Evolutionary conservation across 2,113 vertebrate genomes (phyloP).

Genomic region (Hippocampus guttulatus): DNA sequence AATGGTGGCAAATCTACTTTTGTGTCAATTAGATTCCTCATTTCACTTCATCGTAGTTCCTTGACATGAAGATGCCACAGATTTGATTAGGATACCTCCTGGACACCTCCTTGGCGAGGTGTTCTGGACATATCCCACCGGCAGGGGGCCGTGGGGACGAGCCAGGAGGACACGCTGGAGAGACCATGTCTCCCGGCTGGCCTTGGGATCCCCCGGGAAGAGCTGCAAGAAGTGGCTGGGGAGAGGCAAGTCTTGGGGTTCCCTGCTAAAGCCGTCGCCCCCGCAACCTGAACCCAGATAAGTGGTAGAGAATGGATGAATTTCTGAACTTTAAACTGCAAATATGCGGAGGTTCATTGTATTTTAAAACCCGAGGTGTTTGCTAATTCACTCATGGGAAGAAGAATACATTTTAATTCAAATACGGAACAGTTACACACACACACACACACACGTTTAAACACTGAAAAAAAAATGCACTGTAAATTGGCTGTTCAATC

Average conservation of each 20-base stretch:
- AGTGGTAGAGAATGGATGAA: no score
- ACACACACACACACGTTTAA: neutral
- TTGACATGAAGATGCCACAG: neutral
- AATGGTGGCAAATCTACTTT: neutral
- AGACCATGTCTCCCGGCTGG: no score
- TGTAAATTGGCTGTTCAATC: slow-evolving; percentile 30
- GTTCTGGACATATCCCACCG: no score
- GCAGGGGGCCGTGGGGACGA: no score
- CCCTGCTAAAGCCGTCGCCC: no score
- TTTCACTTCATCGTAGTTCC: neutral
- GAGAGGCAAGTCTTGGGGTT: no score
- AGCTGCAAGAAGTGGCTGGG: no score
- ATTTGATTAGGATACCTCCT: no score
- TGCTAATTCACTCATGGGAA: neutral
- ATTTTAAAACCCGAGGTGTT: neutral
- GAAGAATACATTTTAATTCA: neutral
- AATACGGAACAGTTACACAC: neutral
- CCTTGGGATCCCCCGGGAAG: no score
- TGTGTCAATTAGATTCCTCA: neutral
- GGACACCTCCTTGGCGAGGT: no score
- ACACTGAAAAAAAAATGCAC: slow-evolving; percentile 11
- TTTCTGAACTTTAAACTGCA: neutral
- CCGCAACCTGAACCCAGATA: no score
- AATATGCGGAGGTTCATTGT: neutral
- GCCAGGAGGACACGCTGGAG: no score